Evolutionary conservation across 2,797 vertebrate genomes (phyloP), one percentile per base, ranked within the genome.

Genomic region (Acanthurus lineatus): DNA sequence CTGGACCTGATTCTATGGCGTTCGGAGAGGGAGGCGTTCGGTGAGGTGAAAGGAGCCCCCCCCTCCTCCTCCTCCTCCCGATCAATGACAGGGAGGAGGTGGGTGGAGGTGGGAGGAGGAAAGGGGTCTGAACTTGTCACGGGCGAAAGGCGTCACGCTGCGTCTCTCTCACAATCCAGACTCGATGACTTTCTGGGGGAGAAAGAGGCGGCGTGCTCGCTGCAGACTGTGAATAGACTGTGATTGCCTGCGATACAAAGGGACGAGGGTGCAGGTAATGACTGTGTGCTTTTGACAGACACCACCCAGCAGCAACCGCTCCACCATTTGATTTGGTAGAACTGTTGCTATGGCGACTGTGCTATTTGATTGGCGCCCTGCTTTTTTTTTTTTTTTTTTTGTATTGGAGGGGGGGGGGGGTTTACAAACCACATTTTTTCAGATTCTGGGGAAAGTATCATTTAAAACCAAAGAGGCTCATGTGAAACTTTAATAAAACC

Each of bases 161-260:
- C 25, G 77, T 63, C 79, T 77, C 79, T 87, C 86, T 85, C 53
- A 84, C 51, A 85, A 69, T 63, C 35, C 59, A 44, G 74, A 7
- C 84, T 85, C 54, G 51, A 86, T 86, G 71, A 40, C 73, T 85
- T 79, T 88, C 71, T 22, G 76, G 69, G 81, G 76, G 79, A 83
- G 85, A 86, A 82, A 87, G 88, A 73, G 66, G 73, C 70, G 5
- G 40, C 47, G 69, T 17, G 79, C 82, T 78, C 49, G 70, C 70
- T 66, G 83, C 67, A 25, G 75, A 15, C 82, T 62, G 85, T 91
- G 91, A 93, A 93, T 89, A 86, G 92, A 56, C 73, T 42, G 69
- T 92, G 93, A 94, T 93, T 93, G 83, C 84, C 74, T 28, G 81
- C 15, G 59, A 77, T 72, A 92, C 84, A 92, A 91, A 93, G 67